These are phyloP conservation scores for Drosophila truncata DNA, from an alignment of 1,140 invertebrate species.

Conservation along the genomic window DNA sequence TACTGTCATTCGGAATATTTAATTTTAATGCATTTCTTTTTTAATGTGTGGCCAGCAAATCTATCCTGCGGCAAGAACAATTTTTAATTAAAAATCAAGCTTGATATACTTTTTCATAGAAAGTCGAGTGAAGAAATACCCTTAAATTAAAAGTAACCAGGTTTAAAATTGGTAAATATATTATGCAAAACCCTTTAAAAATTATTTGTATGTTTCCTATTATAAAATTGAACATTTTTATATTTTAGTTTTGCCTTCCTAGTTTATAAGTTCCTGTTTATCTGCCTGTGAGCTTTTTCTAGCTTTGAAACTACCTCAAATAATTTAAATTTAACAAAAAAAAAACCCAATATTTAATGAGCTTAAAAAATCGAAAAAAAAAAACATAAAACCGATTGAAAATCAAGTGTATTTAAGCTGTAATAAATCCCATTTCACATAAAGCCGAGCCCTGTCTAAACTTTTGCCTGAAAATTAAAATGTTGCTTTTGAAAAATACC, in stretches of 20 bases:
- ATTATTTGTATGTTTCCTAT: neutral
- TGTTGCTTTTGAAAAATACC: neutral
- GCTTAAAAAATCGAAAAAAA: neutral
- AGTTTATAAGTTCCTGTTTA: neutral
- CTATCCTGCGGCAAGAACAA: conserved; percentile 7
- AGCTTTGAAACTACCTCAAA: too few relatives aligned
- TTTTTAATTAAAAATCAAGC: conserved; percentile 40
- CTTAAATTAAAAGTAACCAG: neutral
- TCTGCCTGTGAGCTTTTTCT: accelerated
- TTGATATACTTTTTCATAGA: too few relatives aligned
- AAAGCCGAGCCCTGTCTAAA: neutral
- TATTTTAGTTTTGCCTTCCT: neutral
- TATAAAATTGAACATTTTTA: neutral
- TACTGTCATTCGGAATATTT: conserved; percentile 5
- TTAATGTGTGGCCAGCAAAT: conserved; percentile 17
- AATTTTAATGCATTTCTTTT: conserved; percentile 25
- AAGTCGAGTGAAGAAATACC: neutral
- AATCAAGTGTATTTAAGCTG: neutral
- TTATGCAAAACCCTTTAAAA: too few relatives aligned
- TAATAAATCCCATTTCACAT: neutral
- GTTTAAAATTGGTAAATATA: neutral
- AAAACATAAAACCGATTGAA: neutral
- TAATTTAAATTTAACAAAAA: neutral
- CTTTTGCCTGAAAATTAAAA: neutral
- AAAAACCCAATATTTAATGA: neutral